These are phyloP conservation scores for Lutraria rhynchaena DNA, from an alignment of 1,140 invertebrate species.

Conservation along the genomic window DNA sequence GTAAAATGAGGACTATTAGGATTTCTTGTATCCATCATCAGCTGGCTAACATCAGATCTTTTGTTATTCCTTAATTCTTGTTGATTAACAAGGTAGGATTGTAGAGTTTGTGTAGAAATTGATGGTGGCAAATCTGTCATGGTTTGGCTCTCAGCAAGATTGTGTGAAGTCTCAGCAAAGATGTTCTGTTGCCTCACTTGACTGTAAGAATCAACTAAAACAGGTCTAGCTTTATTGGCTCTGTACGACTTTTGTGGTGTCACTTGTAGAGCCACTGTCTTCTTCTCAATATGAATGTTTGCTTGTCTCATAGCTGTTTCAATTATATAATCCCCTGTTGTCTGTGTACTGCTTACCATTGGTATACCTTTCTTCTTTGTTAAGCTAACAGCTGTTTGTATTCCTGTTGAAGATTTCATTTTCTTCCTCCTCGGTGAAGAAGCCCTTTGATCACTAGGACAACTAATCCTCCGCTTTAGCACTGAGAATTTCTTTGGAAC, in stretches of 20 bases:
- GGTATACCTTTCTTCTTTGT: constrained; percentile 6
- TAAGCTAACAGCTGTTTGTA: constrained; percentile 49
- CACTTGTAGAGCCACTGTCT: constrained; percentile 45
- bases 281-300: constrained; percentile 42
- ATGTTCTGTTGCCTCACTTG: constrained; percentile 52
- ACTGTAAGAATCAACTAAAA: constrained; percentile 47
- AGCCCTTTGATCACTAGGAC: background rate
- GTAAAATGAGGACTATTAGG: too few species aligned
- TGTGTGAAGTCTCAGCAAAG: constrained; percentile 40
- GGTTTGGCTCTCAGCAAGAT: constrained; percentile 38
- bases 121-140: constrained; percentile 46
- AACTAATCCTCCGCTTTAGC: constrained; percentile 5
- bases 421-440: constrained; percentile 47
- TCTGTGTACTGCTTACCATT: constrained; percentile 46
- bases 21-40: too few species aligned
- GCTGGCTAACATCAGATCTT: too few species aligned
- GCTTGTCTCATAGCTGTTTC: constrained; percentile 42
- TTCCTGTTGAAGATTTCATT: constrained; percentile 56
- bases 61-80: background rate
- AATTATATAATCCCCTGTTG: constrained; percentile 46
- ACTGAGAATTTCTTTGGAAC: background rate
- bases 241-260: constrained; percentile 42
- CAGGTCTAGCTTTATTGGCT: background rate
- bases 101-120: constrained; percentile 49
- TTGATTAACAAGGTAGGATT: constrained; percentile 41